Evolutionary conservation across 1,140 invertebrate species (phyloP).

Genomic region (Leptestheria dahalacensis): DNA sequence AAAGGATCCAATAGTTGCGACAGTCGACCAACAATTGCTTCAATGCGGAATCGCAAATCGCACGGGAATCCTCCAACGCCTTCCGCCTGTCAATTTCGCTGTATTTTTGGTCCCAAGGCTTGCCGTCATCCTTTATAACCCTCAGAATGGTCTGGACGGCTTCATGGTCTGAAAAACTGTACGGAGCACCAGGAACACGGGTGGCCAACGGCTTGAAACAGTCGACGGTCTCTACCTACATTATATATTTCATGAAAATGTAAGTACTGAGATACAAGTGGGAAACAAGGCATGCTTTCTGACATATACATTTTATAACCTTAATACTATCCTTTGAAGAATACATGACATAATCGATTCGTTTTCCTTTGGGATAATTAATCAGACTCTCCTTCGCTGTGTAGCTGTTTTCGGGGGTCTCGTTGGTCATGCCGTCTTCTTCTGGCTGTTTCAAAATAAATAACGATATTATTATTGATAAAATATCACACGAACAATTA

Average conservation of each 20-base stretch:
- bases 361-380: constrained; percentile 52
- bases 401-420: constrained; percentile 68
- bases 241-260: constrained; percentile 24
- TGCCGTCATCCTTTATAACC: constrained; percentile 23
- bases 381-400: constrained; percentile 38
- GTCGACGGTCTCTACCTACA: constrained; percentile 39
- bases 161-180: constrained; percentile 83
- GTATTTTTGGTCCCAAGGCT: neutral
- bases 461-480: neutral
- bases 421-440: constrained; percentile 48
- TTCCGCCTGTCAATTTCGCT: constrained; percentile 19
- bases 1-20: constrained; percentile 16
- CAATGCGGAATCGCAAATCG: constrained; percentile 17
- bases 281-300: neutral
- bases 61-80: constrained; percentile 16
- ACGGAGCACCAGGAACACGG: constrained; percentile 48
- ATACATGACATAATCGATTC: constrained; percentile 83
- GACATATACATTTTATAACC: neutral
- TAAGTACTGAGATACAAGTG: constrained; percentile 1
- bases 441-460: constrained; percentile 10
- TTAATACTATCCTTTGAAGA: neutral
- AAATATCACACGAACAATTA: neutral
- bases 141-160: constrained; percentile 53
- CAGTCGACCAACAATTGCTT: constrained; percentile 11
- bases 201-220: constrained; percentile 55